Evolutionary conservation across 1,140 invertebrate genomes (phyloP), one percentile per base, ranked within the genome.

Genomic region (Atta texana): DNA sequence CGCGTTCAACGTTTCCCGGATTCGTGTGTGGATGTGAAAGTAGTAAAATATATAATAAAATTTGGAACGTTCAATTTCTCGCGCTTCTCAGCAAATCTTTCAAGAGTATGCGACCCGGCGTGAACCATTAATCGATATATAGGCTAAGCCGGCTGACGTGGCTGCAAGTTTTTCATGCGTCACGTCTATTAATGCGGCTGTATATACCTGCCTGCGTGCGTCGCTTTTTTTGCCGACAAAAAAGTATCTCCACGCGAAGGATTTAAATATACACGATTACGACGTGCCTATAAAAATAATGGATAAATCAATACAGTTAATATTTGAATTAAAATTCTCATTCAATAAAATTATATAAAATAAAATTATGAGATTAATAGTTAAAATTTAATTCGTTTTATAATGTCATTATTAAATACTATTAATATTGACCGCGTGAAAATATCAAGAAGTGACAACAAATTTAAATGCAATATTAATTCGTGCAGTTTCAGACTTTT

Each of bases 81-180:
- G 24, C 64, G 44, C 18, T 18, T 61, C 75, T 53, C 31, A 51
- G 31, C 53, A 64, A 88, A 87, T 59, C 69, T 89, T n/a, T 69
- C 82, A 80, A 77, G 68, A 86, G 75, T 28, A 57, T 61, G 88
- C 63, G 74, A 57, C 44, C 61, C 85, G 24, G 61, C 69, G 53
- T 89, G 77, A 89, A 80, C 69, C 74, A 61, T 28, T 44, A 80
- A 86, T 89, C 87, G 68, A 89, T 89, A 86, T 86, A 89, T 88
- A 63, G 82, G 85, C 84, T 88, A 78, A 66, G 75, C 44, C 51
- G 84, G 68, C 75, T 90, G 88, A 90, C 88, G 88, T 89, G 88
- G 76, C 44, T 82, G 57, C 59, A 87, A 90, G 84, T 90, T 87
- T 87, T 64, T 89, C 71, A 44, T 89, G 85, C 88, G 88, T 90